phyloP scores from a whole-genome alignment of 2,797 vertebrate species.

The Ambastaia sidthimunki region DNA sequence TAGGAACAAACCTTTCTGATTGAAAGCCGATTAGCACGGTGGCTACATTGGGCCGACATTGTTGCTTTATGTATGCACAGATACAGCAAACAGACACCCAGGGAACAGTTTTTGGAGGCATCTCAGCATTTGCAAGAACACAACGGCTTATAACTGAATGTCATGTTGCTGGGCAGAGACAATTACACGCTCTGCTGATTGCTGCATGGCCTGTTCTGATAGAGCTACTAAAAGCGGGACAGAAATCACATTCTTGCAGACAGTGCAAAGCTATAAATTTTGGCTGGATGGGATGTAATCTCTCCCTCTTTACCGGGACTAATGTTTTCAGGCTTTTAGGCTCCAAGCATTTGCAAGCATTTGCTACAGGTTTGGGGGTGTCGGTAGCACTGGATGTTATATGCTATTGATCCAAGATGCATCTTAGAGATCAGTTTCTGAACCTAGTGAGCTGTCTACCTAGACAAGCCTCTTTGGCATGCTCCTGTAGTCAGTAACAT shows the following conservation, averaged over 20 bases:
- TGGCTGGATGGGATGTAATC: constrained; percentile 57
- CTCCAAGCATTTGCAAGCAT: not conserved
- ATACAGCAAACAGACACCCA: constrained; percentile 1
- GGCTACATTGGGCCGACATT: constrained; percentile 6
- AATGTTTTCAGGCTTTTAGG: constrained; percentile 17
- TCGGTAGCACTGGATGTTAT: not conserved
- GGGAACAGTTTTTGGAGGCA: constrained; percentile 11
- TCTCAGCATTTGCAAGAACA: constrained; percentile 40
- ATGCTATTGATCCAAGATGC: not conserved
- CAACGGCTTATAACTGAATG: constrained; percentile 53
- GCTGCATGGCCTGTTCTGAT: constrained; percentile 58
- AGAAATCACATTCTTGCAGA: constrained; percentile 47
- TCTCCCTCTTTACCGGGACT: constrained; percentile 40
- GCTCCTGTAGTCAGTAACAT: no score
- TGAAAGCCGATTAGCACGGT: constrained; percentile 16
- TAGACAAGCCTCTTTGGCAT: no score
- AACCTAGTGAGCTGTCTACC: no score
- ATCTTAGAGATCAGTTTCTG: not conserved
- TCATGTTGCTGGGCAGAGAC: constrained; percentile 54
- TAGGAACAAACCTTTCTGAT: constrained; percentile 30
- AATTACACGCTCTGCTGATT: constrained; percentile 65
- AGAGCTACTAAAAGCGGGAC: constrained; percentile 54
- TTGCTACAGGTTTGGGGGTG: not conserved
- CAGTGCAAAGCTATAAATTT: constrained; percentile 57
- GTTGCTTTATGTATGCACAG: not conserved